A percentile compares a stretch with the other conserved stretches of the same genome.
phyloP scores from a whole-genome alignment of 1,140 invertebrate species.

The Aphelenchoides besseyi region DNA sequence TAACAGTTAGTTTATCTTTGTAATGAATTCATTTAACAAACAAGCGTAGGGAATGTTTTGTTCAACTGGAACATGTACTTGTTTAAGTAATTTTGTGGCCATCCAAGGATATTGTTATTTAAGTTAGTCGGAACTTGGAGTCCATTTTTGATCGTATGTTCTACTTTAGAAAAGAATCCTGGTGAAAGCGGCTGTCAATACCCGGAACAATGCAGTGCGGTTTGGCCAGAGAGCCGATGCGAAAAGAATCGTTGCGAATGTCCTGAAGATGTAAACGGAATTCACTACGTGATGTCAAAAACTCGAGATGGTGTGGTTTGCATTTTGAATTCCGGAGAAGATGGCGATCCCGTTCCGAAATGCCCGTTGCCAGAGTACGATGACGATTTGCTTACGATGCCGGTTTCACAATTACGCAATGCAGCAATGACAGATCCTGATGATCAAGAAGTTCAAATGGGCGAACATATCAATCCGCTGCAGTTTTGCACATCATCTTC shows the following conservation, averaged over 20 bases:
- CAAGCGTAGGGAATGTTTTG: slow-evolving; percentile 59
- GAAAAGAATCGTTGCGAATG: slow-evolving; percentile 61
- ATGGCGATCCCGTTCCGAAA: slow-evolving; percentile 60
- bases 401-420: slow-evolving; percentile 60
- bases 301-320: slow-evolving; percentile 61
- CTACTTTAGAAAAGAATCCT: slow-evolving; percentile 56
- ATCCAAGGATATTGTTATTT: slow-evolving; percentile 62
- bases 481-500: slow-evolving; percentile 53
- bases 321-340: slow-evolving; percentile 58
- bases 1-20: slow-evolving; percentile 40
- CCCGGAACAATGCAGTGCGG: slow-evolving; percentile 56
- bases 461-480: slow-evolving; percentile 60
- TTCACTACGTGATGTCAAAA: slow-evolving; percentile 56
- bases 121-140: slow-evolving; percentile 38
- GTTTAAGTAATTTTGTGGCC: slow-evolving; percentile 58
- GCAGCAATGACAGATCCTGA: slow-evolving; percentile 61
- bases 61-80: slow-evolving; percentile 60
- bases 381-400: slow-evolving; percentile 59
- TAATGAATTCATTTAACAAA: background rate
- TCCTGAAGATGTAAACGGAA: slow-evolving; percentile 60
- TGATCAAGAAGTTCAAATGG: slow-evolving; percentile 61
- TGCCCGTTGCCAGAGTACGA: slow-evolving; percentile 61
- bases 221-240: slow-evolving; percentile 60
- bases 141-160: slow-evolving; percentile 13
- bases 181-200: slow-evolving; percentile 61